These are phyloP conservation scores for Trichosurus vulpecula DNA, from an alignment of 2,797 vertebrate genomes.

Conservation along the genomic window DNA sequence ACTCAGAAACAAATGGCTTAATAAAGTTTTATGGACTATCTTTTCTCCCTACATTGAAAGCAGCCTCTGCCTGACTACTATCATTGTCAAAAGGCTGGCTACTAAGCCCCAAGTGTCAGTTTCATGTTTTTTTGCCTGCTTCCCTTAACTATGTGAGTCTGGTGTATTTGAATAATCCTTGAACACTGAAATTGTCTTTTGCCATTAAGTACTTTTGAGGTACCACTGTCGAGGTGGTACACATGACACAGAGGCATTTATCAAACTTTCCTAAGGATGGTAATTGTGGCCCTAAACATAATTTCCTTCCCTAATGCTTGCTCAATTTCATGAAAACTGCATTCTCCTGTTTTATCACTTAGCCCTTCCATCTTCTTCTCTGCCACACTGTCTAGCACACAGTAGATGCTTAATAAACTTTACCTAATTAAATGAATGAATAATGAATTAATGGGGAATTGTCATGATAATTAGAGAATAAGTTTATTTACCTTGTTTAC, in stretches of 20 bases:
- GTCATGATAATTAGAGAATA: background rate
- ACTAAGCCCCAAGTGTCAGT: background rate
- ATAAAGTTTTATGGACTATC: background rate
- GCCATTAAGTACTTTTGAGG: background rate
- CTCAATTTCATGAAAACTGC: background rate
- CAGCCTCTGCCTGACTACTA: background rate
- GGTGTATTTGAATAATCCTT: background rate
- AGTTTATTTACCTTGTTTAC: background rate
- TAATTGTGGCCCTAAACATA: background rate
- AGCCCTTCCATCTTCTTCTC: background rate
- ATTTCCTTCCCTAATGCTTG: background rate
- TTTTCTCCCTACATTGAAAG: conserved; percentile 1
- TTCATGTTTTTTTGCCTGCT: background rate
- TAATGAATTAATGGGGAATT: background rate
- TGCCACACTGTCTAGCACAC: background rate
- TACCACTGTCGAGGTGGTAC: background rate
- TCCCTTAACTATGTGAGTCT: background rate
- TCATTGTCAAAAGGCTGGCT: background rate
- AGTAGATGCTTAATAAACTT: background rate
- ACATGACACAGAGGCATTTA: background rate
- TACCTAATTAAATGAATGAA: background rate
- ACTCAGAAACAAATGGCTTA: background rate
- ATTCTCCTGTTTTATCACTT: background rate
- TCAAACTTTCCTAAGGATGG: background rate
- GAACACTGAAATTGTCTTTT: background rate